phyloP scores from a whole-genome alignment of 2,797 vertebrate genomes.

The Pipistrellus pygmaeus region DNA sequence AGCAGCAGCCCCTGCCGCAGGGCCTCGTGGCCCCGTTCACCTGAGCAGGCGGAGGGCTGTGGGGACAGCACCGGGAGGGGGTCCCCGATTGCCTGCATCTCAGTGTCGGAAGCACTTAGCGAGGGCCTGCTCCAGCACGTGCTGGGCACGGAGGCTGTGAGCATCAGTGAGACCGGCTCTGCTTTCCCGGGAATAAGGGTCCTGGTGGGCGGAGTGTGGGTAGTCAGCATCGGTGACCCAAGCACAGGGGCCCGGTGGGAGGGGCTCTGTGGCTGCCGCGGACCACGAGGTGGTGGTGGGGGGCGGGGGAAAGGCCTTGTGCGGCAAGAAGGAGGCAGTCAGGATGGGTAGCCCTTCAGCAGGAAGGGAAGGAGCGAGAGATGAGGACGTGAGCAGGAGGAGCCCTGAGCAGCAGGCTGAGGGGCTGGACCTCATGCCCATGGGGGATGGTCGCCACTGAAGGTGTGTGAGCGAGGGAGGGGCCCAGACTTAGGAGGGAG shows the following conservation, averaged over 20 bases:
- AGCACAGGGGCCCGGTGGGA: background rate
- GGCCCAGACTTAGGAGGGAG: background rate
- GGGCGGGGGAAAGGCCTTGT: background rate
- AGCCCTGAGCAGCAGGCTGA: background rate
- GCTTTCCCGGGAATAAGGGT: background rate
- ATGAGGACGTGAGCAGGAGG: background rate
- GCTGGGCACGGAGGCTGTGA: background rate
- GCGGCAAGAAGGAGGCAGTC: background rate
- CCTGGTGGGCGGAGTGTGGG: background rate
- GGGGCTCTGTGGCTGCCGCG: background rate
- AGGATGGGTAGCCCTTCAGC: background rate
- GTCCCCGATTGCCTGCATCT: background rate
- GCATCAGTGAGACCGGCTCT: background rate
- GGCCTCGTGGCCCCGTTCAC: background rate
- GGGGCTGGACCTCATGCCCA: no score
- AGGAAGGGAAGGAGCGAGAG: background rate
- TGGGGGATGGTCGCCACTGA: no score
- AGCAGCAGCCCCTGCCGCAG: background rate
- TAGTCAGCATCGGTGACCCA: background rate
- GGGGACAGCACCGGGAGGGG: background rate
- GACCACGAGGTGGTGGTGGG: fast-evolving
- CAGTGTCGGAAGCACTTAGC: background rate
- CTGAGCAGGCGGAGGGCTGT: background rate
- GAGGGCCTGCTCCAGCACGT: background rate
- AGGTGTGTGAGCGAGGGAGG: no score